Evolutionary conservation across 2,888 invertebrate genomes (phyloP).

Genomic region (Nineta flava): DNA sequence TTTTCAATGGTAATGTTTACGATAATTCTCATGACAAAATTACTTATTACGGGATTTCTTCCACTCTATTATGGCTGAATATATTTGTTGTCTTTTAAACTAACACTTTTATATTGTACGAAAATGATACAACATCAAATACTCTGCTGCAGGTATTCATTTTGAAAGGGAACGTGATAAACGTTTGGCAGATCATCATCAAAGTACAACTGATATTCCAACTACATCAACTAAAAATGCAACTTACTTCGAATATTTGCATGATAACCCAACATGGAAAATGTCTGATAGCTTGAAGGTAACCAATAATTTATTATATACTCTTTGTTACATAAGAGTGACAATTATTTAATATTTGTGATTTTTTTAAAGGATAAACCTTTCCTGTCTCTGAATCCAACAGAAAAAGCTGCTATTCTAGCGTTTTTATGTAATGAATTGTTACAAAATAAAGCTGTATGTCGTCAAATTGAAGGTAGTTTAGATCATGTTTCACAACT

Average conservation of each 20-base stretch:
- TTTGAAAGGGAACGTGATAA: constrained; percentile 69
- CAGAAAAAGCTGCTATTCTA: constrained; percentile 74
- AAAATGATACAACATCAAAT: not conserved
- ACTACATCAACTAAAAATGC: constrained; percentile 58
- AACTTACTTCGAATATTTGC: constrained; percentile 61
- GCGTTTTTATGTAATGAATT: constrained; percentile 90
- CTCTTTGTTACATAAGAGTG: no score
- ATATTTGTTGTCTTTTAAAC: no score
- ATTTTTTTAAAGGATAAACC: constrained; percentile 42
- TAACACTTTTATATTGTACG: no score
- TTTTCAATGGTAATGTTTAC: no score
- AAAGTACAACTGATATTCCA: constrained; percentile 50
- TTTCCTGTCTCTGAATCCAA: constrained; percentile 70
- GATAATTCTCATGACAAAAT: no score
- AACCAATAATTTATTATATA: not conserved
- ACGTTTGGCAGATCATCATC: constrained; percentile 68
- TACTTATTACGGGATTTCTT: no score
- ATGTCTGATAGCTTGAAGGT: constrained; percentile 58
- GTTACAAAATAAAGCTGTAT: constrained; percentile 79
- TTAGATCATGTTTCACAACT: constrained; percentile 75
- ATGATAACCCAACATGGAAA: constrained; percentile 63
- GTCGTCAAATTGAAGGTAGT: constrained; percentile 76
- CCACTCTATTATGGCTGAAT: no score
- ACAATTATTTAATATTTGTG: no score
- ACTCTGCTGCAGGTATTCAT: constrained; percentile 40